These are phyloP conservation scores for Sciurus vulgaris DNA, from an alignment of 2,797 vertebrate genomes.

Conservation along the genomic window DNA sequence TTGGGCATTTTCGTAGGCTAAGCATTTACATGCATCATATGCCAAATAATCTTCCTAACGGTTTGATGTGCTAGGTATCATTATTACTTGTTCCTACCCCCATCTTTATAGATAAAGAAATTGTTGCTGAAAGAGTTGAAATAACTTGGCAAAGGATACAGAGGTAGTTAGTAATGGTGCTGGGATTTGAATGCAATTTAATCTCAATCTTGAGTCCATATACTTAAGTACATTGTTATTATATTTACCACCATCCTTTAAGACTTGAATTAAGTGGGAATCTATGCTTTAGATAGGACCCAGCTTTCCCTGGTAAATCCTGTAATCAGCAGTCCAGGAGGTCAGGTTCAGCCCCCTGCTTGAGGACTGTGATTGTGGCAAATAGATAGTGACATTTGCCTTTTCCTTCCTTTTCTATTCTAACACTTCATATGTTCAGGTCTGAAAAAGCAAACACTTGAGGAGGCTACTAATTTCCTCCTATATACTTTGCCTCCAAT, in stretches of 20 bases:
- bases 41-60: conserved; percentile 17
- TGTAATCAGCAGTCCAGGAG: conserved; percentile 33
- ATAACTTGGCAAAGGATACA: background rate
- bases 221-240: conserved; percentile 35
- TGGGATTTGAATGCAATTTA: conserved; percentile 34
- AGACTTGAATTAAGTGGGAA: conserved; percentile 43
- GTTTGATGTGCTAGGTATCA: background rate
- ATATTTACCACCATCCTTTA: background rate
- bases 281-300: background rate
- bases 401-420: conserved; percentile 34
- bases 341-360: conserved; percentile 9
- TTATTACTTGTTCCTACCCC: background rate
- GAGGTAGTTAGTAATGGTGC: background rate
- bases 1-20: background rate
- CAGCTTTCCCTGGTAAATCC: conserved; percentile 50
- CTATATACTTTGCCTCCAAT: conserved; percentile 29
- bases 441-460: conserved; percentile 37
- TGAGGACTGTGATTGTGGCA: conserved; percentile 5
- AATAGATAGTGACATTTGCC: conserved; percentile 15
- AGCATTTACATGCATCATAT: background rate
- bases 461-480: conserved; percentile 32
- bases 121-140: background rate
- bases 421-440: background rate
- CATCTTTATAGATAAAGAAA: conserved; percentile 2
- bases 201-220: background rate